Conservation (phyloP, 2,113 vertebrate genomes). For the Actinemys pallida region DNA sequence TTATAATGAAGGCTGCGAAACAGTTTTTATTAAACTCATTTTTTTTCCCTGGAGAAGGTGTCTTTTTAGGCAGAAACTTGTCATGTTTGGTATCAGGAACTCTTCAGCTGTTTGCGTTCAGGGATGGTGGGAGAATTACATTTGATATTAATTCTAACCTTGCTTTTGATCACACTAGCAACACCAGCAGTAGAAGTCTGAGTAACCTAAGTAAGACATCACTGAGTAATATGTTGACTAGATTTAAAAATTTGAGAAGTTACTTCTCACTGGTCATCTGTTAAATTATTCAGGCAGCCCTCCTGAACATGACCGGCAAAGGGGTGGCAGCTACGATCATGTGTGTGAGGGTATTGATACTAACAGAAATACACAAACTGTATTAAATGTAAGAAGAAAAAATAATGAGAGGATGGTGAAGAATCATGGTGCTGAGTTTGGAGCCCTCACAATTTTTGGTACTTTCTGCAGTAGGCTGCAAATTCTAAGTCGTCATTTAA, state of each 20-base stretch:
- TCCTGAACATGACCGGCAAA: background rate
- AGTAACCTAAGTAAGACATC: background rate
- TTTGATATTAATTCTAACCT: slow-evolving; percentile 13
- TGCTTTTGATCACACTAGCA: background rate
- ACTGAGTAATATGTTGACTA: background rate
- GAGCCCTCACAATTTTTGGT: background rate
- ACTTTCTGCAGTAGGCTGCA: slow-evolving; percentile 11
- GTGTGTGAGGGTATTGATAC: background rate
- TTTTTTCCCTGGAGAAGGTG: background rate
- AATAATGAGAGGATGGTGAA: background rate
- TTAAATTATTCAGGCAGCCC: slow-evolving; percentile 1
- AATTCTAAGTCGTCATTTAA: slow-evolving; percentile 20
- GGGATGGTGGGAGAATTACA: slow-evolving; percentile 1
- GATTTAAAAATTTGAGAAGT: background rate
- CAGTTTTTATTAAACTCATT: background rate
- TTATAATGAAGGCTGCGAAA: background rate
- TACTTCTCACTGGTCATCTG: background rate
- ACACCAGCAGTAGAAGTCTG: background rate
- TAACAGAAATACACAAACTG: background rate
- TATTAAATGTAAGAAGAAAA: slow-evolving; percentile 7
- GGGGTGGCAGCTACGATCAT: background rate
- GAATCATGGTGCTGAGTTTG: background rate
- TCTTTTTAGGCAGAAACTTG: slow-evolving; percentile 7
- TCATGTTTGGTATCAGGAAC: slow-evolving; percentile 9
- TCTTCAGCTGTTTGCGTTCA: background rate